Evolutionary conservation across 2,888 invertebrate genomes (phyloP).

Genomic region (Hyles lineata): DNA sequence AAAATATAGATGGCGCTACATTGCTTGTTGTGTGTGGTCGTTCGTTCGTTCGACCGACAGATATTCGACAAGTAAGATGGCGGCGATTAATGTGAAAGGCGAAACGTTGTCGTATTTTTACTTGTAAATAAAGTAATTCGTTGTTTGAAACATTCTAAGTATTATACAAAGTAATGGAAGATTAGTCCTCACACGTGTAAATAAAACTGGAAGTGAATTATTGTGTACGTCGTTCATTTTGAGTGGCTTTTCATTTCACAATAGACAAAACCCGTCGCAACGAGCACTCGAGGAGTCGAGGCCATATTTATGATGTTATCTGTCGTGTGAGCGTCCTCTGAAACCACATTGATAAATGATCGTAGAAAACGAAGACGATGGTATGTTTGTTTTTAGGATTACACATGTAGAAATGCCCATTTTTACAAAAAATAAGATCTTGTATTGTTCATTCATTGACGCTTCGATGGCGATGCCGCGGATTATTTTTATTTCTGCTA

Average conservation of each 20-base stretch:
- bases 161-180: conserved; percentile 54
- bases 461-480: conserved; percentile 77
- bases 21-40: conserved; percentile 29
- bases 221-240: conserved; percentile 60
- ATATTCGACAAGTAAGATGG: conserved; percentile 87
- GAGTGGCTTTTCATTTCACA: conserved; percentile 78
- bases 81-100: conserved; percentile 88
- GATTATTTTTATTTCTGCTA: conserved; percentile 54
- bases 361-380: conserved; percentile 75
- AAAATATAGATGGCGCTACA: conserved; percentile 31
- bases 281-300: conserved; percentile 82
- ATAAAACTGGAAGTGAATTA: conserved; percentile 64
- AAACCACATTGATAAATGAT: conserved; percentile 79
- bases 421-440: conserved; percentile 51
- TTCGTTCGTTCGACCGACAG: conserved; percentile 73
- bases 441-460: conserved; percentile 77
- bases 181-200: conserved; percentile 59
- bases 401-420: conserved; percentile 45
- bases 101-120: conserved; percentile 83
- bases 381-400: conserved; percentile 65
- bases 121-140: conserved; percentile 81
- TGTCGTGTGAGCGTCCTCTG: conserved; percentile 82
- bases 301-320: conserved; percentile 88
- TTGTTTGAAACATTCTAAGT: conserved; percentile 62
- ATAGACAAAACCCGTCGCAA: conserved; percentile 83